Evolutionary conservation across 2,888 invertebrate species (phyloP).

Genomic region (Cataglyphis rosenhaueri): DNA sequence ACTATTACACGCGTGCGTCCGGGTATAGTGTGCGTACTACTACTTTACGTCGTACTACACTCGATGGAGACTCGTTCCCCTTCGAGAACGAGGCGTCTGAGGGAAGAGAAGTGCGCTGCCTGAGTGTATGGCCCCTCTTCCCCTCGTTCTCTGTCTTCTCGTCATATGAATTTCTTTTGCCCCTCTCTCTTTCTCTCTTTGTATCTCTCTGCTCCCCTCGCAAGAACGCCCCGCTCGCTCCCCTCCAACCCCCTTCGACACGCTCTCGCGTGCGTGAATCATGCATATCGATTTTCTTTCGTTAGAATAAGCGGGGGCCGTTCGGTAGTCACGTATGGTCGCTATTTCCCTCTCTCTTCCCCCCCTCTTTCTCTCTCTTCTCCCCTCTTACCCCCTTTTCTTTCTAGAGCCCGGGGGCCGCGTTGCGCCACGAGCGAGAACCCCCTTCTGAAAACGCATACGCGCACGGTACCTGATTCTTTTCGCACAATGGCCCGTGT

Average conservation of each 20-base stretch:
- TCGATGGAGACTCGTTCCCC: conserved; percentile 67
- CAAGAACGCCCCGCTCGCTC: conserved; percentile 58
- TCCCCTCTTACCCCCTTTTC: conserved; percentile 32
- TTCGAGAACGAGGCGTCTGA: conserved; percentile 71
- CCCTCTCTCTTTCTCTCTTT: conserved; percentile 35
- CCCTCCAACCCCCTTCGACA: conserved; percentile 68
- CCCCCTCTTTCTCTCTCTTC: conserved; percentile 16
- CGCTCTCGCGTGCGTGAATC: conserved; percentile 83
- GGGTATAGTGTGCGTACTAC: conserved; percentile 48
- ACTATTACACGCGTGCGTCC: conserved; percentile 80
- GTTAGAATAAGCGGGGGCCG: conserved; percentile 68
- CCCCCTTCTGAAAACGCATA: conserved; percentile 74
- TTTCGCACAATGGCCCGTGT: conserved; percentile 78
- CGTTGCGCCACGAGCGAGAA: conserved; percentile 45
- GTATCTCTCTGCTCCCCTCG: conserved; percentile 42
- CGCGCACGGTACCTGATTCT: conserved; percentile 76
- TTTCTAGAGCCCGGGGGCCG: conserved; percentile 65
- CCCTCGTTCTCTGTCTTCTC: conserved; percentile 52
- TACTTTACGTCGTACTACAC: conserved; percentile 63
- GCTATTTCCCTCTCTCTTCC: conserved; percentile 54
- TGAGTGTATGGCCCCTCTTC: conserved; percentile 66
- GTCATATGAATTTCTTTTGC: conserved; percentile 45
- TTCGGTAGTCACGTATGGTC: conserved; percentile 67
- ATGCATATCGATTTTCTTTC: conserved; percentile 85
- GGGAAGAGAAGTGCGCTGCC: conserved; percentile 73